Evolutionary conservation across 2,888 invertebrate species (phyloP).

Genomic region (Myathropa florea): DNA sequence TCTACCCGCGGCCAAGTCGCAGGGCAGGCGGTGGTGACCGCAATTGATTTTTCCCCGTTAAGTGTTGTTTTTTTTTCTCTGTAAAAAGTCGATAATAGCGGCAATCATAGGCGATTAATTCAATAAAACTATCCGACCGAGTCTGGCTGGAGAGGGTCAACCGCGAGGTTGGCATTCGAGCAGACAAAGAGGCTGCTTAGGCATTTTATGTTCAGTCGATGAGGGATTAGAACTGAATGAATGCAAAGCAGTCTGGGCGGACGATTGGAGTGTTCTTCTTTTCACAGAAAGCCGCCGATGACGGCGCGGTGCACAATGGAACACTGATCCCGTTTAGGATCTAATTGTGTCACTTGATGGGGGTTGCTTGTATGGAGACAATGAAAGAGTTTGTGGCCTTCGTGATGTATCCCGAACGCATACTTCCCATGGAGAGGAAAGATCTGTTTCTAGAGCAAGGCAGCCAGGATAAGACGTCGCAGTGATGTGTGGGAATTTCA

Average conservation of each 20-base stretch:
- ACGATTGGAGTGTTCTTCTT: background rate
- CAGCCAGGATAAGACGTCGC: too few species aligned
- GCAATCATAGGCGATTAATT: slow-evolving; percentile 37
- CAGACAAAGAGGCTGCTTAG: background rate
- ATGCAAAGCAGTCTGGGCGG: background rate
- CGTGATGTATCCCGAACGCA: too few species aligned
- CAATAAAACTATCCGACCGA: slow-evolving; percentile 30
- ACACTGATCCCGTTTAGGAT: background rate
- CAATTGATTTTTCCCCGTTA: slow-evolving; percentile 36
- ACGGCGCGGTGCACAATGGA: background rate
- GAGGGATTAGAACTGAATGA: background rate
- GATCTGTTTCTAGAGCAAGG: too few species aligned
- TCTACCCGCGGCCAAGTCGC: slow-evolving; percentile 2
- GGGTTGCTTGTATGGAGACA: background rate
- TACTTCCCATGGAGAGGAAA: too few species aligned
- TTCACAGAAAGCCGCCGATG: background rate
- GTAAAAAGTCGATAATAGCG: slow-evolving; percentile 33
- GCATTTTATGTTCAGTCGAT: slow-evolving; percentile 1
- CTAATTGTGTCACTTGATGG: background rate
- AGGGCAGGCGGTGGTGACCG: background rate
- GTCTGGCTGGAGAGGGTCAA: slow-evolving; percentile 7
- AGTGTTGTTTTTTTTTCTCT: background rate
- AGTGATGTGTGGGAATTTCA: too few species aligned
- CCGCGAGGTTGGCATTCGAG: slow-evolving; percentile 23
- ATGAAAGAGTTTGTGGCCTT: background rate